Evolutionary conservation across 2,113 vertebrate genomes (phyloP).

Genomic region (Tetrax tetrax): DNA sequence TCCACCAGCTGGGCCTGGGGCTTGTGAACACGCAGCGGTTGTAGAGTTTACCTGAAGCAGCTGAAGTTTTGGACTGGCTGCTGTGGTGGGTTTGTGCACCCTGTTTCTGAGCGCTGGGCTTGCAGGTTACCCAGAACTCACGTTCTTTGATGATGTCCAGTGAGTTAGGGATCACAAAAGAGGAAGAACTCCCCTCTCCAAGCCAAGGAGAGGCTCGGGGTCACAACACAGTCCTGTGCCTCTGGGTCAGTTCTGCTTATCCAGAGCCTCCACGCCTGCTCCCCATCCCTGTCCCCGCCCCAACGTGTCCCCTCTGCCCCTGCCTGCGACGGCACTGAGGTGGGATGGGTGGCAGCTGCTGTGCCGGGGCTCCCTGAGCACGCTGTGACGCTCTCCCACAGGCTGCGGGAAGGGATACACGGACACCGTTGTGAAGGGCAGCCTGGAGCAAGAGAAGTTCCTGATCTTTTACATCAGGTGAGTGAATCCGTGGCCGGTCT

Average conservation of each 20-base stretch:
- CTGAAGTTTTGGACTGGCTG: background rate
- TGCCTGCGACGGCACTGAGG: background rate
- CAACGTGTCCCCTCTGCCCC: background rate
- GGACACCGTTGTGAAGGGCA: constrained; percentile 85
- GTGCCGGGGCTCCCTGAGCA: background rate
- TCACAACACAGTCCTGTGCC: background rate
- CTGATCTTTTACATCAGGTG: constrained; percentile 89
- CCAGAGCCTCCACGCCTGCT: too few species aligned
- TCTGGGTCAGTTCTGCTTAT: background rate
- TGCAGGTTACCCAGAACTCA: background rate
- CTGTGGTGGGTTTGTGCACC: background rate
- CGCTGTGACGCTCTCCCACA: background rate
- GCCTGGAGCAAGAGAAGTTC: constrained; percentile 81
- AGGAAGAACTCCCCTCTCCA: background rate
- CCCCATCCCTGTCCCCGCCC: background rate
- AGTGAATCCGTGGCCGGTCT: background rate
- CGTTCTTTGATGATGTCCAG: background rate
- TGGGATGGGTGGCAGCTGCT: background rate
- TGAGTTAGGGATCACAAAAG: background rate
- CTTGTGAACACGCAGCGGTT: background rate
- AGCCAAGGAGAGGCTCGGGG: background rate
- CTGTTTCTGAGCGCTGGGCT: background rate
- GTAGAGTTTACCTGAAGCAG: background rate
- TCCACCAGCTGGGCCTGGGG: background rate
- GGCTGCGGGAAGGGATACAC: constrained; percentile 85